Conservation (phyloP, 2,113 vertebrate genomes). For the Pionites leucogaster region DNA sequence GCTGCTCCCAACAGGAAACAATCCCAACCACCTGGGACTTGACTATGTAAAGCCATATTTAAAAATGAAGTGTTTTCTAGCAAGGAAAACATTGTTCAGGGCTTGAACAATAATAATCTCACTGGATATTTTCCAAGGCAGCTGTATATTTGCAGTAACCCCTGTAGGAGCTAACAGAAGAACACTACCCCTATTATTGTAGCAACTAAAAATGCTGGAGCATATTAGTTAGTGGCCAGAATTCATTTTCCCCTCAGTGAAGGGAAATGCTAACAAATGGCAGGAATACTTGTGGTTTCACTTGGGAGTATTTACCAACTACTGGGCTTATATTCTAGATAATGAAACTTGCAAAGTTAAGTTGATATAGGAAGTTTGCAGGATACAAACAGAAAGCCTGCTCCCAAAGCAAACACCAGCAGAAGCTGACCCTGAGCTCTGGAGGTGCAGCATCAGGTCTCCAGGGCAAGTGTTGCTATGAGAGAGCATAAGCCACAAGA, state of each 20-base stretch:
- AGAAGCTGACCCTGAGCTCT: background rate
- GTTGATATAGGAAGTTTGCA: background rate
- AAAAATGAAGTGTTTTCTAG: background rate
- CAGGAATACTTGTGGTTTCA: background rate
- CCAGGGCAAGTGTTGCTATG: background rate
- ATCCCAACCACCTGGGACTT: background rate
- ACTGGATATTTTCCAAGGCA: background rate
- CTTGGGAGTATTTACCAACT: background rate
- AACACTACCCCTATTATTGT: background rate
- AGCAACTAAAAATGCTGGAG: background rate
- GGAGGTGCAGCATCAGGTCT: background rate
- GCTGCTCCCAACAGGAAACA: background rate
- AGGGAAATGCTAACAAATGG: background rate
- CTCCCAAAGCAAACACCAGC: background rate
- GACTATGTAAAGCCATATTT: accelerated
- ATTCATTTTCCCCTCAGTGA: background rate
- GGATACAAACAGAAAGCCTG: background rate
- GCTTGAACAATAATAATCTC: background rate
- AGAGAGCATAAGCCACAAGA: background rate
- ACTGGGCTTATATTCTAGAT: background rate
- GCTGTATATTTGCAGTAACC: background rate
- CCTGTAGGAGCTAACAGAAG: background rate
- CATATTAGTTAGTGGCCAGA: background rate
- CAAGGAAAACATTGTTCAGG: background rate
- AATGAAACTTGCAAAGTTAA: background rate